Percentiles rank a stretch among this genome's conserved stretches.
phyloP scores from a whole-genome alignment of 2,888 invertebrate species.

The Osmoderma eremita region DNA sequence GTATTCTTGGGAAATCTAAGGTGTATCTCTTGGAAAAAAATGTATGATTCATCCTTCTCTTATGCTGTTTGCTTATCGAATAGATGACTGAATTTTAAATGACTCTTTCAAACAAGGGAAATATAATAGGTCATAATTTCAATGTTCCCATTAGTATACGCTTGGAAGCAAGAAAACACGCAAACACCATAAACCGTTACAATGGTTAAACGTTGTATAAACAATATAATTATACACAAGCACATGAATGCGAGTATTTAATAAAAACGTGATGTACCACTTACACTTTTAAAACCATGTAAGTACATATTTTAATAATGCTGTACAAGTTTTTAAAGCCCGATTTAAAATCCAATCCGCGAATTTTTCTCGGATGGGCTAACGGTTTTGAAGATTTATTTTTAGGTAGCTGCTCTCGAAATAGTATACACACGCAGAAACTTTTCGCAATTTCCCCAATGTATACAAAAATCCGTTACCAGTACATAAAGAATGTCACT shows the following conservation, averaged over 20 bases:
- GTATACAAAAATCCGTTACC: slow-evolving; percentile 14
- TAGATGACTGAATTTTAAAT: too few species aligned
- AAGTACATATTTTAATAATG: slow-evolving; percentile 1
- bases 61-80: neutral
- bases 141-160: too few species aligned
- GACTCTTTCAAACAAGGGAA: too few species aligned
- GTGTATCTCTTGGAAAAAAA: slow-evolving; percentile 4
- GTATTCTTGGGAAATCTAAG: slow-evolving; percentile 1
- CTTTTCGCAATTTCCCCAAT: slow-evolving; percentile 27
- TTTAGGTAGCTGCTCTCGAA: slow-evolving; percentile 18
- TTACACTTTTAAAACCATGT: slow-evolving; percentile 40
- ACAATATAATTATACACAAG: slow-evolving; percentile 13
- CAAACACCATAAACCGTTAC: slow-evolving; percentile 3
- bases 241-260: neutral
- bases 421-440: slow-evolving; percentile 6
- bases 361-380: slow-evolving; percentile 19
- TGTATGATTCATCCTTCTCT: slow-evolving; percentile 14
- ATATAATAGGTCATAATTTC: too few species aligned
- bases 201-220: slow-evolving; percentile 1
- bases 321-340: neutral
- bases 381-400: slow-evolving; percentile 23
- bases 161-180: too few species aligned
- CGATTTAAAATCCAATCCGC: slow-evolving; percentile 14
- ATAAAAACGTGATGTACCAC: slow-evolving; percentile 28
- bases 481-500: slow-evolving; percentile 31